phyloP scores from a whole-genome alignment of 2,113 vertebrate species.

The Bambusicola thoracicus region DNA sequence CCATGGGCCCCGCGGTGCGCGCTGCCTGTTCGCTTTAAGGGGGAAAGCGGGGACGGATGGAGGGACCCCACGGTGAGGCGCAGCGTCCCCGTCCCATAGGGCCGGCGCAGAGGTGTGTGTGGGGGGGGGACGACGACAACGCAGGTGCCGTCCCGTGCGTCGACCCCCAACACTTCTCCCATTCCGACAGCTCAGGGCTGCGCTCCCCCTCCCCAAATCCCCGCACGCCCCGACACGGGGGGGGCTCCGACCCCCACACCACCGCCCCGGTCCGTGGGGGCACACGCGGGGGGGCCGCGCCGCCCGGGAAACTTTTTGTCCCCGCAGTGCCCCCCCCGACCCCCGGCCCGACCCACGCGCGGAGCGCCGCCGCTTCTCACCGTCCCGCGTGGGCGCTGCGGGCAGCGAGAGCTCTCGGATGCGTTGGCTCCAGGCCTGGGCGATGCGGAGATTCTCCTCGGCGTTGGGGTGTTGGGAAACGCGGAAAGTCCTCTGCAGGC shows the following conservation, averaged over 20 bases:
- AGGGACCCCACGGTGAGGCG: background rate
- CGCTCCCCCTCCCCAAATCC: too few species aligned
- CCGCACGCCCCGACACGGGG: too few species aligned
- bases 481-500: slow-evolving; percentile 56
- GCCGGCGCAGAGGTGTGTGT: too few species aligned
- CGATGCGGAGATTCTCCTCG: slow-evolving; percentile 45
- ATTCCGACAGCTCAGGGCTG: too few species aligned
- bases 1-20: background rate
- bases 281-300: too few species aligned
- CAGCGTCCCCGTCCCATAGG: background rate
- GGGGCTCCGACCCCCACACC: too few species aligned
- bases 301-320: too few species aligned
- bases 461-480: background rate
- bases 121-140: too few species aligned
- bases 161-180: too few species aligned
- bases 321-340: background rate
- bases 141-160: too few species aligned
- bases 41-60: background rate
- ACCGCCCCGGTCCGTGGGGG: too few species aligned
- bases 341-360: too few species aligned
- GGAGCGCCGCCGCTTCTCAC: background rate
- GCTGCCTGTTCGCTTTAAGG: background rate
- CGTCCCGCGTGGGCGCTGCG: background rate
- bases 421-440: slow-evolving; percentile 42
- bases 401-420: slow-evolving; percentile 53